These are phyloP conservation scores for Babylonia areolata DNA, from an alignment of 1,140 invertebrate species.

Conservation along the genomic window DNA sequence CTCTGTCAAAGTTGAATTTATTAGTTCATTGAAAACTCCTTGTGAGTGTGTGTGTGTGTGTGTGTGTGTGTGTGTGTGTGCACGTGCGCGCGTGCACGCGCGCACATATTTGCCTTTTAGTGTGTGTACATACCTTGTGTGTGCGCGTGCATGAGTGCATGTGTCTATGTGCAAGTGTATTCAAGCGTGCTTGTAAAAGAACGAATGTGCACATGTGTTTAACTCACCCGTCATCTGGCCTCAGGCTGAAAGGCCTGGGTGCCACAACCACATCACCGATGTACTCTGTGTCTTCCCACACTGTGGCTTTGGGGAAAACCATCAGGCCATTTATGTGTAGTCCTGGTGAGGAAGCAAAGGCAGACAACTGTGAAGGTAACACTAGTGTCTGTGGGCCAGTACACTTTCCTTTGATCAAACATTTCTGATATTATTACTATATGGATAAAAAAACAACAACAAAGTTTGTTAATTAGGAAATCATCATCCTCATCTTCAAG, in stretches of 20 bases:
- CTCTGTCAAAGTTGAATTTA: too few species aligned
- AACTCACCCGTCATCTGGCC: not conserved
- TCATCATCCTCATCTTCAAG: too few species aligned
- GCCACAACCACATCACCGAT: slow-evolving; percentile 42
- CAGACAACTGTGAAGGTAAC: too few species aligned
- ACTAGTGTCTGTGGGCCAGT: too few species aligned
- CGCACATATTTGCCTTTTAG: too few species aligned
- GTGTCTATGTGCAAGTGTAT: not conserved
- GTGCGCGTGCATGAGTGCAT: not conserved
- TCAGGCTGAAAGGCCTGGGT: slow-evolving; percentile 39
- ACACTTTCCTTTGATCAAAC: too few species aligned
- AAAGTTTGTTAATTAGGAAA: too few species aligned
- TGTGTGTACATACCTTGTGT: not conserved
- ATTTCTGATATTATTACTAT: too few species aligned
- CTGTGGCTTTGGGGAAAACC: slow-evolving; percentile 47
- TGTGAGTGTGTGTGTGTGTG: too few species aligned
- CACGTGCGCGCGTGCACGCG: too few species aligned
- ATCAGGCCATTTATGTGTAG: slow-evolving; percentile 57
- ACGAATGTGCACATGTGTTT: not conserved
- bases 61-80: not conserved
- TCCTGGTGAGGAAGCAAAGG: slow-evolving; percentile 45
- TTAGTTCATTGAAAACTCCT: too few species aligned
- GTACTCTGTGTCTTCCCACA: slow-evolving; percentile 24
- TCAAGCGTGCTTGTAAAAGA: not conserved
- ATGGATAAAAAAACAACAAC: too few species aligned